These are phyloP conservation scores for Tychaedon coryphoeus DNA, from an alignment of 2,113 vertebrate genomes.

Conservation along the genomic window DNA sequence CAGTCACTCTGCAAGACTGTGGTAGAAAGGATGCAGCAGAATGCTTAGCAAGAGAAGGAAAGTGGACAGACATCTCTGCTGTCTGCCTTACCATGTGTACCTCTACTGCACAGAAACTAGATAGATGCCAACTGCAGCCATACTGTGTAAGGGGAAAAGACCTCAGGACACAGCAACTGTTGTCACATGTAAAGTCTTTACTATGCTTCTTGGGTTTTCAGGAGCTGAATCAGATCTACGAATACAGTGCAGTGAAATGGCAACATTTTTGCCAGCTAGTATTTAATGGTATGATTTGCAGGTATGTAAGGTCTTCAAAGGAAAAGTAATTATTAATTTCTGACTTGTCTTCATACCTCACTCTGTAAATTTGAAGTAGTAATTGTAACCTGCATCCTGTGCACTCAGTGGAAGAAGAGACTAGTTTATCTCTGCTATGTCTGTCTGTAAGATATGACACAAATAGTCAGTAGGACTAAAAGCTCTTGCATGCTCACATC, in stretches of 20 bases:
- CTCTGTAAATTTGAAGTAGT: not conserved
- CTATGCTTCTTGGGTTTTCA: not conserved
- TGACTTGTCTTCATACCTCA: not conserved
- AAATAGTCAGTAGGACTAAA: not conserved
- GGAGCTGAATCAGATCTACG: not conserved
- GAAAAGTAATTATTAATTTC: not conserved
- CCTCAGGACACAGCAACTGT: not conserved
- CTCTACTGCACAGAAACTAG: not conserved
- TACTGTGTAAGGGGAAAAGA: not conserved
- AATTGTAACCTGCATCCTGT: not conserved
- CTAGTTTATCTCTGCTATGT: not conserved
- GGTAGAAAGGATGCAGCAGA: not conserved
- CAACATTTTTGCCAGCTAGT: not conserved
- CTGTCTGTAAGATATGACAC: not conserved
- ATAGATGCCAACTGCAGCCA: not conserved
- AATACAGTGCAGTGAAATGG: not conserved
- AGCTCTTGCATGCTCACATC: not conserved
- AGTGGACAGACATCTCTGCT: not conserved
- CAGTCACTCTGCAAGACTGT: not conserved
- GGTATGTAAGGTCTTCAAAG: not conserved
- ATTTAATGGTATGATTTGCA: not conserved
- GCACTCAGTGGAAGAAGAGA: not conserved
- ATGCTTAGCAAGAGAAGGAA: not conserved
- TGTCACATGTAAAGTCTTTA: not conserved
- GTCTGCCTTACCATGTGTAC: not conserved